A percentile compares a stretch with the other conserved stretches of the same genome.
phyloP scores from a whole-genome alignment of 2,113 vertebrate genomes.

The Donacobius atricapilla region DNA sequence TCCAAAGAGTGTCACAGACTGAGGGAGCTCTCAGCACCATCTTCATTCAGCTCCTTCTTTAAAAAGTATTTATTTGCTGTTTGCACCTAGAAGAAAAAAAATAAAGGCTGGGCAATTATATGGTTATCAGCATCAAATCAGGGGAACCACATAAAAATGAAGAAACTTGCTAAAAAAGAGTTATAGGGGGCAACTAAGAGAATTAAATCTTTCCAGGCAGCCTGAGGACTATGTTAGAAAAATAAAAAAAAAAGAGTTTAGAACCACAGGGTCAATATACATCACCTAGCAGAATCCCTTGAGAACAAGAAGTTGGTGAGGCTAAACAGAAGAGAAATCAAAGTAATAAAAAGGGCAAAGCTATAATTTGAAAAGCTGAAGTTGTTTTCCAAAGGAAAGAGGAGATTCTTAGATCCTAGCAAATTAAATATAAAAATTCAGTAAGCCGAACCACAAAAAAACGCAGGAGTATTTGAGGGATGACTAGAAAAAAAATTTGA shows the following conservation, averaged over 20 bases:
- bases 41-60: neutral
- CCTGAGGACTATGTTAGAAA: neutral
- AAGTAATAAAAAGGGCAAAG: neutral
- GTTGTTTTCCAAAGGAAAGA: neutral
- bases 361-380: neutral
- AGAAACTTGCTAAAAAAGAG: neutral
- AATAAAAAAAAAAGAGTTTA: neutral
- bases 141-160: neutral
- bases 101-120: neutral
- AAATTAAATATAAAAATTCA: neutral
- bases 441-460: neutral
- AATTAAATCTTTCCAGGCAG: slow-evolving; percentile 3
- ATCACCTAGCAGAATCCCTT: neutral
- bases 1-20: neutral
- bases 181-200: neutral
- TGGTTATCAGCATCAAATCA: slow-evolving; percentile 40
- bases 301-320: neutral
- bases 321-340: neutral
- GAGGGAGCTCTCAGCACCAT: neutral
- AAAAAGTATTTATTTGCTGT: neutral
- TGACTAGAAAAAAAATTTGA: neutral
- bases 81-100: neutral
- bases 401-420: neutral
- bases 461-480: neutral
- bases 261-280: neutral